Evolutionary conservation across 2,797 vertebrate genomes (phyloP), one percentile per base, ranked within the genome.

Genomic region (Cossypha dichroa): DNA sequence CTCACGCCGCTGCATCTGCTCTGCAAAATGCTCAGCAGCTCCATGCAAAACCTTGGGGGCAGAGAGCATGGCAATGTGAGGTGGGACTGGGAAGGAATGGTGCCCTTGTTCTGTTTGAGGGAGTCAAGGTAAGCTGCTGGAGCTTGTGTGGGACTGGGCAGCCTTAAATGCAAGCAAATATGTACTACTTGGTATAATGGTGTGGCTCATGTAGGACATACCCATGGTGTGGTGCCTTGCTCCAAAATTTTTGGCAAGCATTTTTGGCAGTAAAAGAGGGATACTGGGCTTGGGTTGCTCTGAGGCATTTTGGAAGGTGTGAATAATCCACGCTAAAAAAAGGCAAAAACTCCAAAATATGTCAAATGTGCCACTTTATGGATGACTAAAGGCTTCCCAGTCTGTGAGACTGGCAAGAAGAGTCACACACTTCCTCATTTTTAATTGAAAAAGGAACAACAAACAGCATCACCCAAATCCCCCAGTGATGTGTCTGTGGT

Each of bases 1-100:
- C 75, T 94, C 94, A 94, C 1, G 0, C 52, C 64, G 78, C 70
- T 80, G 84, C 87, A 94, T 95, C 94, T 95, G 93, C 93, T 96
- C 81, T 85, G 81, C 1, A 10, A 85, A 91, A 62, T n/a, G 67
- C 48, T 94, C 74, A 63, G 84, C 28, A 76, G 9, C 2, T 73
- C 74, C 78, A 56, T 21, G 64, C 23, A 63, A 66, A 91, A 33
- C 48, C 55, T 70, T 0, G 2, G 63, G 63, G 64, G 48, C 36
- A 60, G 60, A 76, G 55, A 81, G 33, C 36, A 82, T 10, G 51
- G 19, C 22, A 34, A 15, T 8, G 10, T 56, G 59, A 69, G 43
- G 23, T 59, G 59, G 52, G 36, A 66, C 81, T 69, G 66, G 15
- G 52, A 33, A 73, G 63, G 40, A 80, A 77, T 5, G 31, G 23